Base-by-base conservation (phyloP, 2,113 vertebrate species). In the Condylura cristata region DNA sequence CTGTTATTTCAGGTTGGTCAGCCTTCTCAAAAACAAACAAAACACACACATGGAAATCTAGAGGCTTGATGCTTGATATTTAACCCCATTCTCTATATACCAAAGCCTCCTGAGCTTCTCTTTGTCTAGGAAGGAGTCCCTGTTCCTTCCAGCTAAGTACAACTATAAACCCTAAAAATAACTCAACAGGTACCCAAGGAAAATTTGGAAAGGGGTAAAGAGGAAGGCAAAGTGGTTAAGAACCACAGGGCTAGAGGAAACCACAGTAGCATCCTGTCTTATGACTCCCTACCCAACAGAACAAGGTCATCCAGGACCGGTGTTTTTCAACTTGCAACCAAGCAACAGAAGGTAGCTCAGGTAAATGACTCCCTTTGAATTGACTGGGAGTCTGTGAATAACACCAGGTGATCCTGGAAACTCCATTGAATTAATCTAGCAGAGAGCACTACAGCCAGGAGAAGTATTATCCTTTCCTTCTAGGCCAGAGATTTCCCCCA, bases 91-190 rank as follows among this genome's bases (percentile, higher is more conserved):
- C 14, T 51, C 14, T 12, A 51, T 51, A 70, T 76, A 93, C 34
- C 80, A 94, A 89, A 70, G 39, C 13, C 44, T 86, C 24, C 32
- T 76, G 46, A 89, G 75, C 13, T 68, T 71, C 20, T 79, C 72
- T 63, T 68, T 93, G n/a, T 17, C 79, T n/a, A 46, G 65, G 39
- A 86, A 74, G 80, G 34, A 17, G 65, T 70, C 63, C 56, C 26
- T 92, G 24, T 37, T 75, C 12, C 12, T 93, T 48, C 34, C 70
- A 53, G n/a, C 41, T 53, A 61, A 63, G 22, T 39, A 82, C 48
- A 91, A n/a, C 30, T 48, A 82, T 63, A 79, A 74, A 87, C 22
- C 30, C 60, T 75, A 75, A 22, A 61, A 95, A 63, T 53, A 83
- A 89, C 82, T 30, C 68, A 87, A 94, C 37, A 63, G 17, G 78